phyloP scores from a whole-genome alignment of 2,797 vertebrate species.

The Rhynchonycteris naso region DNA sequence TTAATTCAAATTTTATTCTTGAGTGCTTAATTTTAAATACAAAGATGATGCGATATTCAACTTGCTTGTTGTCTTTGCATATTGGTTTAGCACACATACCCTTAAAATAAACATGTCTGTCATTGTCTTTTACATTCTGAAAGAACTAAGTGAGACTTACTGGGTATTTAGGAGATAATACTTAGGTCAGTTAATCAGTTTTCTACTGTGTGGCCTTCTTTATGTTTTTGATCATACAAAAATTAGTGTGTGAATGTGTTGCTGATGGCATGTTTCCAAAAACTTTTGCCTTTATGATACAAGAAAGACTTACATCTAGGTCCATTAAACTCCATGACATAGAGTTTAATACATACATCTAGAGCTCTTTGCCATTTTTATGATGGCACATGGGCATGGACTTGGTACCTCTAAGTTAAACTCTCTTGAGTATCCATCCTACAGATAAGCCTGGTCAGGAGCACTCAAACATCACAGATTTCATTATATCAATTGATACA shows the following conservation, averaged over 20 bases:
- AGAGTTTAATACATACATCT: neutral
- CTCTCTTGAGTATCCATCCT: neutral
- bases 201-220: constrained; percentile 5
- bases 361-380: neutral
- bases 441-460: neutral
- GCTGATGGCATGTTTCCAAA: neutral
- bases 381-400: neutral
- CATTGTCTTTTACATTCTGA: constrained; percentile 52
- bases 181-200: constrained; percentile 10
- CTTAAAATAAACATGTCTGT: constrained; percentile 6
- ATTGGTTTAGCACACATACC: neutral
- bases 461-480: neutral
- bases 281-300: constrained; percentile 10
- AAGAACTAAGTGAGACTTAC: neutral
- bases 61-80: constrained; percentile 32
- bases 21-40: constrained; percentile 32
- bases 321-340: neutral
- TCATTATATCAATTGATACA: neutral
- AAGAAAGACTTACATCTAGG: neutral
- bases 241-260: neutral
- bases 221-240: constrained; percentile 50
- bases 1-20: constrained; percentile 54
- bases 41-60: neutral
- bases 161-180: constrained; percentile 10
- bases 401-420: neutral